Base-by-base conservation (phyloP, 1,140 invertebrate genomes). In the Drosophila repleta region DNA sequence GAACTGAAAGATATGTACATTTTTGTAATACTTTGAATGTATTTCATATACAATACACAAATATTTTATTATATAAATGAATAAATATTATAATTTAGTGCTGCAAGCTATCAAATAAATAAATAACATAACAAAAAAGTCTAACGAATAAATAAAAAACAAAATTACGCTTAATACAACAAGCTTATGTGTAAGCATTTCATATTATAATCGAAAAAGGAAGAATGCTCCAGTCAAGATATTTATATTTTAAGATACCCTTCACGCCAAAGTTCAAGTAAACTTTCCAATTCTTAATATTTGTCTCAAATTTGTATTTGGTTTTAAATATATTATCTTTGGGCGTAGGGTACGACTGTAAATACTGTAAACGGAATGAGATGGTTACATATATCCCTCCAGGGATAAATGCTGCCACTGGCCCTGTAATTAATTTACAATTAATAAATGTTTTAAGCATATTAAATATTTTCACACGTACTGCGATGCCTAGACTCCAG, bases 401-500 rank as follows among this genome's bases (percentile, higher is more conserved):
- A 89, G 79, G 4, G 88, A 91, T 6, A 91, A 55, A 71, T 91
- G 74, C 48, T 91, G 84, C 90, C 90, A 91, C 39, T 91, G 90
- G 17, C 90, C 90, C 90, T 91, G 71, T 8, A 87, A 83, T 6
- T 1, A 51, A 21, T 24, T 4, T 11, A 41, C 7, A 63, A 29
- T 41, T 2, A 53, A 62, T 7, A 51, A n/a, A 65, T 29, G 18
- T 8, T 46, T 7, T 21, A 20, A 20, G 3, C 7, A 41, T 37
- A 8, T 11, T 1, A 7, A 29, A 15, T 1, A 52, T 56, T 37
- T 58, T 7, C 5, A 18, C 20, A 83, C 93, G 93, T 91, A 96
- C 96, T 52, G 94, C 93, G 74, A 96, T 94, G 3, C 95, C 95
- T 18, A 93, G 93, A 74, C 95, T 94, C 97, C 97, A 97, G 21